A percentile compares a stretch with the other conserved stretches of the same genome.
Conservation (phyloP, 2,797 vertebrate species). For the Rhodeus uyekii region DNA sequence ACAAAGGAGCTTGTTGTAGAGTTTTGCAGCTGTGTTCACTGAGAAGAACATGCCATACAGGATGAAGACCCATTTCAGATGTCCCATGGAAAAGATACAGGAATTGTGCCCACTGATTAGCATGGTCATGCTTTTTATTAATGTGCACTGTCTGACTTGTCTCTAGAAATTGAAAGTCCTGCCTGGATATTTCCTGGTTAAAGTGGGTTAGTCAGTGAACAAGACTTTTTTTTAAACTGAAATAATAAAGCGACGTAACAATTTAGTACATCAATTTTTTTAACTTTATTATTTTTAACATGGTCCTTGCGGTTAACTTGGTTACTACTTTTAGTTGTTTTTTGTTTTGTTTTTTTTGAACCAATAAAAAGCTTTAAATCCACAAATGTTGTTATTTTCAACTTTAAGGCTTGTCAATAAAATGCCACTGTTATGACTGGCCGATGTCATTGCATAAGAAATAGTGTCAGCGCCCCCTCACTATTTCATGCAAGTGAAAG, state of each 20-base stretch:
- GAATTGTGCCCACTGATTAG: neutral
- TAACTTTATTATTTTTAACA: neutral
- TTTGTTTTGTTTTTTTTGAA: too few relatives aligned
- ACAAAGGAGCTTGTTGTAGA: constrained; percentile 41
- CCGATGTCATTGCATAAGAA: neutral
- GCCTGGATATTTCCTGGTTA: neutral
- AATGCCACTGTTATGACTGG: neutral
- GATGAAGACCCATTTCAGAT: neutral
- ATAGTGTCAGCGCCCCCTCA: neutral
- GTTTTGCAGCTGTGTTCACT: constrained; percentile 23
- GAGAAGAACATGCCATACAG: constrained; percentile 4
- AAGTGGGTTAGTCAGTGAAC: neutral
- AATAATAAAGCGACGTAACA: neutral
- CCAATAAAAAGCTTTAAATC: neutral
- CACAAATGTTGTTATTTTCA: neutral
- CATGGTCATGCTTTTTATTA: neutral
- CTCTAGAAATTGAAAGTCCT: neutral
- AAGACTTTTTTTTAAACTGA: neutral
- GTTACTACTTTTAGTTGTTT: too few relatives aligned
- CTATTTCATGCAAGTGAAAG: neutral
- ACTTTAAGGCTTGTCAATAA: neutral
- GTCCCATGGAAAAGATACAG: constrained; percentile 10
- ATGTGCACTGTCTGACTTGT: neutral
- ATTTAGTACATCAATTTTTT: neutral
- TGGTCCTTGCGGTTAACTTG: neutral